phyloP scores from a whole-genome alignment of 2,888 invertebrate species.

The Acrocera orbiculus region DNA sequence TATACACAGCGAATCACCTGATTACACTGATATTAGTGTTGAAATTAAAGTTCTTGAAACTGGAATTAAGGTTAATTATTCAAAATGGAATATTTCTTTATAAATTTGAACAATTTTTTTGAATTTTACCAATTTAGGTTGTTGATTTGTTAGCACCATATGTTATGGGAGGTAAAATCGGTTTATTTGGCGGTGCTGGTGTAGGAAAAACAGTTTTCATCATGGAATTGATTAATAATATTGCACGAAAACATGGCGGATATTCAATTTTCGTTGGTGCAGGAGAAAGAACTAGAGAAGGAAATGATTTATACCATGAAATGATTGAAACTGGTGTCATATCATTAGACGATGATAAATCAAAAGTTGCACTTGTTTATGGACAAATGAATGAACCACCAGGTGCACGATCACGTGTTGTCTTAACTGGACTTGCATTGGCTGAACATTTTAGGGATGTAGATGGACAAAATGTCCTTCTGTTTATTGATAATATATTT shows the following conservation, averaged over 20 bases:
- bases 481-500: constrained; percentile 95
- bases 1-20: constrained; percentile 82
- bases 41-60: constrained; percentile 83
- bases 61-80: constrained; percentile 46
- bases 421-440: constrained; percentile 77
- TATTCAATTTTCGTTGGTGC: constrained; percentile 93
- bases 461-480: constrained; percentile 84
- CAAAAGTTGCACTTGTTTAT: constrained; percentile 72
- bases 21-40: constrained; percentile 81
- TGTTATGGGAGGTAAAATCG: constrained; percentile 88
- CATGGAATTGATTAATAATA: constrained; percentile 92
- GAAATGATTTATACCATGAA: constrained; percentile 88
- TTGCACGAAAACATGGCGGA: constrained; percentile 90
- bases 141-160: constrained; percentile 85
- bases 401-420: constrained; percentile 85
- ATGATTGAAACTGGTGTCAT: constrained; percentile 91
- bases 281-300: constrained; percentile 89
- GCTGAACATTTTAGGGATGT: constrained; percentile 90
- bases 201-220: constrained; percentile 92
- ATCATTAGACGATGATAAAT: constrained; percentile 72
- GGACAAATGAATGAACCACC: constrained; percentile 97
- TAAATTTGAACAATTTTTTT: background rate
- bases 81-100: background rate
- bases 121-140: constrained; percentile 39
- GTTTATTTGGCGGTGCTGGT: constrained; percentile 83